phyloP scores from a whole-genome alignment of 2,888 invertebrate species.

The Pollenia labialis region DNA sequence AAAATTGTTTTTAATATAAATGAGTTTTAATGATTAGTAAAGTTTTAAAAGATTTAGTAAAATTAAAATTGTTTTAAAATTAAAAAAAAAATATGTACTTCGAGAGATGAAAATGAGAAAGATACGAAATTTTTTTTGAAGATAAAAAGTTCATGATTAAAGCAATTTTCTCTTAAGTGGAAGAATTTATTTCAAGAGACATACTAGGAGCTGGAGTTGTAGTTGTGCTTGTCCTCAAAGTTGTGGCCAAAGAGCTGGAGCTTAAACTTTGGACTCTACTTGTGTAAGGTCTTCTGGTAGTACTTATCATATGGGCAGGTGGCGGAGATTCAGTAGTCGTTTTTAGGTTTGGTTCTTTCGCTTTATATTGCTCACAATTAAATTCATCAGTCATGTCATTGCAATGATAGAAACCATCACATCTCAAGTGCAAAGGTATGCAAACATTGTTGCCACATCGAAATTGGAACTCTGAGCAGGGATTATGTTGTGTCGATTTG shows the following conservation, averaged over 20 bases:
- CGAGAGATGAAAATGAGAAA: conserved; percentile 40
- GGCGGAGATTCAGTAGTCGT: conserved; percentile 63
- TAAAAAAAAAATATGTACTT: conserved; percentile 32
- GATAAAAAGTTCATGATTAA: conserved; percentile 1
- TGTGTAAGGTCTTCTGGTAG: conserved; percentile 62
- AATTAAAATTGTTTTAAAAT: conserved; percentile 2
- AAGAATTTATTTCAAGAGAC: conserved; percentile 38
- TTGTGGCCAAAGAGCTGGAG: conserved; percentile 12
- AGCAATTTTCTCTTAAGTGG: conserved; percentile 5
- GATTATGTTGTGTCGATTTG: conserved; percentile 76
- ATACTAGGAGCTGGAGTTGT: conserved; percentile 72
- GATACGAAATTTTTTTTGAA: neutral
- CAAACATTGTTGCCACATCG: conserved; percentile 87
- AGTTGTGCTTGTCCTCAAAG: conserved; percentile 46
- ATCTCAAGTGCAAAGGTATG: conserved; percentile 85
- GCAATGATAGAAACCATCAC: conserved; percentile 87
- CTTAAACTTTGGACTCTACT: neutral
- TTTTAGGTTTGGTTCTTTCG: conserved; percentile 41
- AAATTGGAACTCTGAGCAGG: conserved; percentile 86
- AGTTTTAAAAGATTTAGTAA: conserved; percentile 22
- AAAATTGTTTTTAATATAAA: neutral
- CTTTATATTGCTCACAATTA: conserved; percentile 82
- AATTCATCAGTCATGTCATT: conserved; percentile 86
- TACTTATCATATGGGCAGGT: conserved; percentile 72
- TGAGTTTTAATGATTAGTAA: conserved; percentile 17